A percentile compares a stretch with the other conserved stretches of the same genome.
Evolutionary conservation across 2,113 vertebrate species (phyloP).

Genomic region (human (Homo sapiens)): DNA sequence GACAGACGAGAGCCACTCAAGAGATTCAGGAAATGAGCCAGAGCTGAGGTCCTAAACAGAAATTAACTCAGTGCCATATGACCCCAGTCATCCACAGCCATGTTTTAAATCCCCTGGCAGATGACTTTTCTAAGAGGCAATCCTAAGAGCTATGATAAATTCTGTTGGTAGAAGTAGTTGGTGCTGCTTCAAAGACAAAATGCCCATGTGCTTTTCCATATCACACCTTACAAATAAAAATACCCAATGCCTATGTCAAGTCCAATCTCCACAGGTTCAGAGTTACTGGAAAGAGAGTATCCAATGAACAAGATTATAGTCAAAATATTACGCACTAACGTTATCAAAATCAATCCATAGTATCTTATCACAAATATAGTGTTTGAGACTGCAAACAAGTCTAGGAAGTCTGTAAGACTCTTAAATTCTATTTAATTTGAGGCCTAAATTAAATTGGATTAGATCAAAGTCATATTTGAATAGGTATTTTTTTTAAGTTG

Average conservation of each 20-base stretch:
- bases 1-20: conserved; percentile 34
- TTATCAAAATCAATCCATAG: not conserved
- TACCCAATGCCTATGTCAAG: not conserved
- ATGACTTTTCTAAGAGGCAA: conserved; percentile 29
- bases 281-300: not conserved
- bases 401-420: not conserved
- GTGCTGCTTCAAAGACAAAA: not conserved
- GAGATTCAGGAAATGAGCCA: conserved; percentile 61
- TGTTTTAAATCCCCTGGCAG: not conserved
- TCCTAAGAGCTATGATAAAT: not conserved
- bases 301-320: not conserved
- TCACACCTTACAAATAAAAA: conserved; percentile 16
- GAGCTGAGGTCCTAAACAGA: conserved; percentile 42
- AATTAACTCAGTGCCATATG: conserved; percentile 54
- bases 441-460: not conserved
- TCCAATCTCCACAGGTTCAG: not conserved
- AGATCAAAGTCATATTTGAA: not conserved
- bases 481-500: not conserved
- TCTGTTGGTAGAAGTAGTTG: not conserved
- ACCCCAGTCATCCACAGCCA: not conserved
- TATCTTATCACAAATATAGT: not conserved
- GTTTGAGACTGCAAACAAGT: not conserved
- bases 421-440: not conserved
- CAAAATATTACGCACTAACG: not conserved
- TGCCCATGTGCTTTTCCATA: not conserved